phyloP scores from a whole-genome alignment of 64 coral and sea anemone species.

The Montipora capricornis region DNA sequence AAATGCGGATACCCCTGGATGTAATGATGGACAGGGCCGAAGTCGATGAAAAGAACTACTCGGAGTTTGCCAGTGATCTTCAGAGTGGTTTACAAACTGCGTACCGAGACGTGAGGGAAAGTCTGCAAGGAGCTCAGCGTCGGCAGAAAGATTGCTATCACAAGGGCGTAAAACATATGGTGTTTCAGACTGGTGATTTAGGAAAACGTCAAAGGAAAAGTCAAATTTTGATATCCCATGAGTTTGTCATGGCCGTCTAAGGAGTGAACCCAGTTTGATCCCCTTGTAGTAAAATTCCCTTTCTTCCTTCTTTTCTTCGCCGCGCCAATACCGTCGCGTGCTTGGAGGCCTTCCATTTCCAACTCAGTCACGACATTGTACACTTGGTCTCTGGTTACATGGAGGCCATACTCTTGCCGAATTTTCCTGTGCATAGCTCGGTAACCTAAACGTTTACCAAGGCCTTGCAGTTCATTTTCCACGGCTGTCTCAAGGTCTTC shows the following conservation, averaged over 20 bases:
- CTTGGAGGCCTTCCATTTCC: constrained; percentile 13
- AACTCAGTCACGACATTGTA: constrained; percentile 27
- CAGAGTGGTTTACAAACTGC: constrained; percentile 10
- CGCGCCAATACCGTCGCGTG: constrained; percentile 38
- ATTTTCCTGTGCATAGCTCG: constrained; percentile 55
- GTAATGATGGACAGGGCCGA: constrained; percentile 46
- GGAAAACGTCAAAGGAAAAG: constrained; percentile 6
- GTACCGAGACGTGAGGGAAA: constrained; percentile 41
- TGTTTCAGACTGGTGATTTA: constrained; percentile 49
- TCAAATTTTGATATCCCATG: too few relatives aligned
- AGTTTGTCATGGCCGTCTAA: too few relatives aligned
- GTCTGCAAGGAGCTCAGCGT: constrained; percentile 26
- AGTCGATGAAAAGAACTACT: not conserved
- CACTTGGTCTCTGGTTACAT: constrained; percentile 31
- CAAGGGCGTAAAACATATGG: constrained; percentile 46
- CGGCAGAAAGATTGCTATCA: constrained; percentile 3
- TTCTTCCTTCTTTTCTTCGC: constrained; percentile 34
- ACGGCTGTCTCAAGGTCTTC: constrained; percentile 49
- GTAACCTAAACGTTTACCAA: constrained; percentile 50
- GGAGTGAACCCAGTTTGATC: constrained; percentile 1
- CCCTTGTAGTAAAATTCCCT: constrained; percentile 44
- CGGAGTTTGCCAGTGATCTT: constrained; percentile 20
- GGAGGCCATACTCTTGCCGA: constrained; percentile 32
- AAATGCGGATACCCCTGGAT: constrained; percentile 60
- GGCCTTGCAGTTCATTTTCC: constrained; percentile 53